These are phyloP conservation scores for Oxyruncus cristatus DNA, from an alignment of 2,113 vertebrate genomes.

Conservation along the genomic window DNA sequence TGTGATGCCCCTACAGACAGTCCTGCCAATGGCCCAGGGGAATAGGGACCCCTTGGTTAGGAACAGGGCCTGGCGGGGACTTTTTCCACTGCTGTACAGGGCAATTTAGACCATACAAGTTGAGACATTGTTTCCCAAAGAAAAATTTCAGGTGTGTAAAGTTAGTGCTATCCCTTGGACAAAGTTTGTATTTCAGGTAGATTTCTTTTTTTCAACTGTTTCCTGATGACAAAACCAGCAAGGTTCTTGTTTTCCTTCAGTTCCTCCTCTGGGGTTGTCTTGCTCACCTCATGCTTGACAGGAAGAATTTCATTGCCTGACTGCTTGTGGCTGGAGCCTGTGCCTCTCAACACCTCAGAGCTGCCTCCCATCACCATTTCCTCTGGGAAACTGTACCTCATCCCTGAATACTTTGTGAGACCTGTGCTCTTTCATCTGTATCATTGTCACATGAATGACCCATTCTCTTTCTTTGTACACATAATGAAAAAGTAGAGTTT, in stretches of 20 bases:
- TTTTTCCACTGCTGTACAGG: not conserved
- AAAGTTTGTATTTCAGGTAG: not conserved
- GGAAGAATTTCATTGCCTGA: not conserved
- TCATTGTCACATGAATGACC: not conserved
- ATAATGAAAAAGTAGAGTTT: not conserved
- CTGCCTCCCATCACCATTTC: not conserved
- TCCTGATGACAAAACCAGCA: not conserved
- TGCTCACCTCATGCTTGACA: rapidly evolving
- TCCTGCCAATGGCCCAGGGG: not conserved
- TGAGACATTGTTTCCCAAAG: rapidly evolving
- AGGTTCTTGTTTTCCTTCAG: not conserved
- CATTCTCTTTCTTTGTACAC: not conserved
- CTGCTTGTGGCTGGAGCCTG: not conserved
- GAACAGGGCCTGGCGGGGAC: rapidly evolving
- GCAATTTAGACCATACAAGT: not conserved
- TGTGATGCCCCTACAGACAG: rapidly evolving
- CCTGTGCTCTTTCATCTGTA: not conserved
- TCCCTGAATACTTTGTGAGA: not conserved
- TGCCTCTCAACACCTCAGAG: not conserved
- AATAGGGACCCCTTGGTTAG: rapidly evolving
- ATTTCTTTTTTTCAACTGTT: not conserved
- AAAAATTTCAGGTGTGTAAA: not conserved
- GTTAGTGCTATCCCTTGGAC: not conserved
- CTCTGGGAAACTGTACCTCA: not conserved
- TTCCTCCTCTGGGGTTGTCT: not conserved